Evolutionary conservation across 2,888 invertebrate species (phyloP).

Genomic region (Endomychus coccineus): DNA sequence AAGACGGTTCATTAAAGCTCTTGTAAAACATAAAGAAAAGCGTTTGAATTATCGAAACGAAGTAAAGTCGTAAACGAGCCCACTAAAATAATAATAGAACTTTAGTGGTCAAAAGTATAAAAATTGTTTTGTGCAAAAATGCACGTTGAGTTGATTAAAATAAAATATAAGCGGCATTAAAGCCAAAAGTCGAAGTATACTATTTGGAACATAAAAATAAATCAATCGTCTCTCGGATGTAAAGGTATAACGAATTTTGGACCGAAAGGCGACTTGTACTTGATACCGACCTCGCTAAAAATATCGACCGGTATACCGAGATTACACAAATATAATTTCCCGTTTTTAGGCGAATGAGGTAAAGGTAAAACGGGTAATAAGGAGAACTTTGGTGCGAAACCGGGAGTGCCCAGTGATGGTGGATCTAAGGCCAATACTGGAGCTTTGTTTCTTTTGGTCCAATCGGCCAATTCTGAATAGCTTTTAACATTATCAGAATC

Average conservation of each 20-base stretch:
- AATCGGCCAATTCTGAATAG: constrained; percentile 52
- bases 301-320: constrained; percentile 72
- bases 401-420: constrained; percentile 58
- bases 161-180: too few species aligned
- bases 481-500: constrained; percentile 40
- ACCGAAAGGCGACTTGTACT: constrained; percentile 79
- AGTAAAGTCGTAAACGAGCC: too few species aligned
- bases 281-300: constrained; percentile 66
- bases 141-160: too few species aligned
- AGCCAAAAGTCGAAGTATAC: too few species aligned
- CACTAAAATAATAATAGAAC: too few species aligned
- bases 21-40: too few species aligned
- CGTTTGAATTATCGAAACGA: too few species aligned
- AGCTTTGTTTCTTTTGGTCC: constrained; percentile 65
- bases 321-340: constrained; percentile 78
- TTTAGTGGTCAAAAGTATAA: too few species aligned
- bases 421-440: constrained; percentile 72
- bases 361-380: constrained; percentile 66
- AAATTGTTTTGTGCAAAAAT: too few species aligned
- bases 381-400: constrained; percentile 58
- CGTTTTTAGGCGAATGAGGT: constrained; percentile 53
- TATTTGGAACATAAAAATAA: neutral
- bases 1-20: too few species aligned
- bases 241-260: constrained; percentile 74
- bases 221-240: constrained; percentile 42